phyloP scores from a whole-genome alignment of 2,797 vertebrate genomes.

The Characodon lateralis region DNA sequence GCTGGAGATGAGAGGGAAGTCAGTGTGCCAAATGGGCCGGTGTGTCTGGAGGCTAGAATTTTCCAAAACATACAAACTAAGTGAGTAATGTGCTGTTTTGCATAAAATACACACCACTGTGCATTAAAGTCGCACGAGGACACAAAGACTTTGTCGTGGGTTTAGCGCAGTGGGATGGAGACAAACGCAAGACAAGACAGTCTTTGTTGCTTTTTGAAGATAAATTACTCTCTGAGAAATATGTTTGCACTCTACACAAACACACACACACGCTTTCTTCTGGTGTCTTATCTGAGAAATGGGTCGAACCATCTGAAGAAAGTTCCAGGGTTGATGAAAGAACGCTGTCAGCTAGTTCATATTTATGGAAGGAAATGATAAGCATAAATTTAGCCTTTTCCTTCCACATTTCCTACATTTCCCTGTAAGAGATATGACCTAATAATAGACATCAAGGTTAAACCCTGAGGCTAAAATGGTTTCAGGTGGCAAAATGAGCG shows the following conservation, averaged over 20 bases:
- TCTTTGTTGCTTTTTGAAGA: not conserved
- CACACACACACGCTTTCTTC: not conserved
- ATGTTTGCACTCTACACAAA: not conserved
- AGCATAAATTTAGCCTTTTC: conserved; percentile 41
- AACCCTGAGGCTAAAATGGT: conserved; percentile 30
- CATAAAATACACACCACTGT: conserved; percentile 25
- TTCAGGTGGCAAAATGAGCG: conserved; percentile 24
- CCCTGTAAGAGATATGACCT: conserved; percentile 43
- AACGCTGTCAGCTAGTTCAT: conserved; percentile 24
- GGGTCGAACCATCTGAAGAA: conserved; percentile 20
- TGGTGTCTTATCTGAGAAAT: conserved; percentile 48
- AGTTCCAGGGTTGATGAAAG: conserved; percentile 31
- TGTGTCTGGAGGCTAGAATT: conserved; percentile 46
- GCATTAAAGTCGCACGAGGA: conserved; percentile 33
- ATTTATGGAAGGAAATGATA: conserved; percentile 33
- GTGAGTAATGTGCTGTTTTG: conserved; percentile 30
- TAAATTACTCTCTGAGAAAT: not conserved
- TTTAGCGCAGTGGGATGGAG: conserved; percentile 3
- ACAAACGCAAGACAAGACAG: conserved; percentile 9
- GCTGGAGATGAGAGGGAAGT: conserved; percentile 38
- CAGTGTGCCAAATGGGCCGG: conserved; percentile 48
- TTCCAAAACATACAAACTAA: conserved; percentile 45
- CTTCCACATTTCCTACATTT: conserved; percentile 53
- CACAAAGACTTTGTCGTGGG: conserved; percentile 15
- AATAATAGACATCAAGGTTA: conserved; percentile 36